These are phyloP conservation scores for Cryptus armator DNA, from an alignment of 2,888 invertebrate genomes.

Conservation along the genomic window DNA sequence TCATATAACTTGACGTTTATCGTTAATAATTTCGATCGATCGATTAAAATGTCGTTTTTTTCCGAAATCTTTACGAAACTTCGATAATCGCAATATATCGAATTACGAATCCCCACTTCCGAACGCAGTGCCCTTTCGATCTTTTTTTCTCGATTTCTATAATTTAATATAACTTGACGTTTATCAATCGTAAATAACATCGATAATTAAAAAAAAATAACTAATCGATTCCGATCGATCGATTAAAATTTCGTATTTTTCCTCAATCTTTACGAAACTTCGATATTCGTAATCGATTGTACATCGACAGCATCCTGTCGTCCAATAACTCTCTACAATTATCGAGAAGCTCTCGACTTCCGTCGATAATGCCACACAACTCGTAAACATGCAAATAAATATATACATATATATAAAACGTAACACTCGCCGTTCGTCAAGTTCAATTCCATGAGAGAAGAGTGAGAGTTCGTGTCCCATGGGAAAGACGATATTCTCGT, in stretches of 20 bases:
- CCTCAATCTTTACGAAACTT: too few species aligned
- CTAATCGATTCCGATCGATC: too few species aligned
- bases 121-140: background rate
- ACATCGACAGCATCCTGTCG: too few species aligned
- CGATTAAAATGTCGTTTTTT: too few species aligned
- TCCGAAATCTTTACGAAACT: too few species aligned
- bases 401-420: background rate
- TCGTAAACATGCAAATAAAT: background rate
- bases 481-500: slow-evolving; percentile 78
- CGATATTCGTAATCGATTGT: too few species aligned
- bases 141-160: too few species aligned
- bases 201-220: too few species aligned
- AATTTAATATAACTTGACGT: background rate
- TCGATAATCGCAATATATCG: slow-evolving; percentile 7
- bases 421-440: background rate
- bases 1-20: too few species aligned
- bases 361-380: background rate
- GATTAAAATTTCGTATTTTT: too few species aligned
- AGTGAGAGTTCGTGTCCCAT: slow-evolving; percentile 75
- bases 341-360: background rate
- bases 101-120: background rate
- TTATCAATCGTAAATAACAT: background rate
- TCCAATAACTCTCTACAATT: too few species aligned
- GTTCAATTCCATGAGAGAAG: slow-evolving; percentile 71
- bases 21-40: too few species aligned